Conservation (phyloP, 2,888 invertebrate species). For the Isotomurus palustris region DNA sequence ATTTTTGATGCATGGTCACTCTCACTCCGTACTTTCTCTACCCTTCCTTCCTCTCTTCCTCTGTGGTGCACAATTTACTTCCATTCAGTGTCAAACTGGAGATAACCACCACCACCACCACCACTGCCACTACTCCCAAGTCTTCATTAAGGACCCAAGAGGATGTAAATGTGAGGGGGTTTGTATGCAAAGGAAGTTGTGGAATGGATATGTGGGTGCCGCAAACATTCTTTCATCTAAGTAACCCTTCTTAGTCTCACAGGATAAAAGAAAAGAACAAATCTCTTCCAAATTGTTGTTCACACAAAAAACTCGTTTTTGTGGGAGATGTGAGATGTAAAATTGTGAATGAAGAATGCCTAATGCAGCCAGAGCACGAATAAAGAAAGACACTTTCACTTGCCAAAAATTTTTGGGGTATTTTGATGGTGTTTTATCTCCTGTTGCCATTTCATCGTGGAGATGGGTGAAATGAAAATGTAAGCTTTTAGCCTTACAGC, state of each 20-base stretch:
- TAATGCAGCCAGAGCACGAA: conserved; percentile 10
- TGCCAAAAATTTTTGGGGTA: not conserved
- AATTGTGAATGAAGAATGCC: not conserved
- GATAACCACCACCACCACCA: no score
- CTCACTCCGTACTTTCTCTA: conserved; percentile 8
- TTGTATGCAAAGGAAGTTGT: not conserved
- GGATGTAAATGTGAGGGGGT: not conserved
- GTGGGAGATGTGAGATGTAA: not conserved
- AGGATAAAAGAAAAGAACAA: no score
- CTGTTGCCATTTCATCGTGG: not conserved
- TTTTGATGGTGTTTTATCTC: not conserved
- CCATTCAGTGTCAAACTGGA: no score
- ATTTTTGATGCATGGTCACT: conserved; percentile 36
- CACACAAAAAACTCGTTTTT: not conserved
- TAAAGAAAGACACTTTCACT: not conserved
- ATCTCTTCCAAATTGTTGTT: not conserved
- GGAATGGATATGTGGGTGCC: not conserved
- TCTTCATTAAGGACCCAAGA: no score
- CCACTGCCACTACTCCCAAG: no score
- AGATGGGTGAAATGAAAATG: no score
- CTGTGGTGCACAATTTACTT: no score
- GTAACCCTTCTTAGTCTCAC: no score
- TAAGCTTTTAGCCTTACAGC: no score
- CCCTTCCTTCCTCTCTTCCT: no score
- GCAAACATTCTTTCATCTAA: no score